Percentiles rank a stretch among this genome's conserved stretches.
Evolutionary conservation across 2,797 vertebrate genomes (phyloP).

Genomic region (Echiichthys vipera): DNA sequence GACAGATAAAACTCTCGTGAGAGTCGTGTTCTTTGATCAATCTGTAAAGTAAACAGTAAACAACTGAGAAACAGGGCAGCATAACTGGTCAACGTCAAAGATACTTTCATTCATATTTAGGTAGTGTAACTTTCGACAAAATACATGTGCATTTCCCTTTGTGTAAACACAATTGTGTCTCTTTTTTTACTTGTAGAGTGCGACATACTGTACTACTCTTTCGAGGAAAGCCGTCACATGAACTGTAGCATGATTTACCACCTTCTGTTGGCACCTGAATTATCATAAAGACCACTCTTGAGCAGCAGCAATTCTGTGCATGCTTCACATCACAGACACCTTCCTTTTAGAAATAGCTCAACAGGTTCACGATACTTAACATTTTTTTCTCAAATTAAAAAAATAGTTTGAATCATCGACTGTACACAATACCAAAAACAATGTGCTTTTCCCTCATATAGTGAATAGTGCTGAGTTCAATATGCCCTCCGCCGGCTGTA

Average conservation of each 20-base stretch:
- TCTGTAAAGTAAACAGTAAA: constrained; percentile 79
- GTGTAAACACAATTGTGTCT: constrained; percentile 70
- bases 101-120: constrained; percentile 80
- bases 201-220: constrained; percentile 38
- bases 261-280: constrained; percentile 76
- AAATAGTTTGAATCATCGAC: constrained; percentile 89
- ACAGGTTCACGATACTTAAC: constrained; percentile 81
- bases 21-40: constrained; percentile 54
- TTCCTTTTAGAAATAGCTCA: constrained; percentile 78
- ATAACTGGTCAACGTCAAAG: constrained; percentile 77
- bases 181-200: constrained; percentile 36
- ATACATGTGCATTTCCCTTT: constrained; percentile 76
- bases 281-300: constrained; percentile 46
- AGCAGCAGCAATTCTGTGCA: constrained; percentile 80
- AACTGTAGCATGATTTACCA: constrained; percentile 33
- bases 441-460: constrained; percentile 84
- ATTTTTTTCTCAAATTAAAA: constrained; percentile 88
- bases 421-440: constrained; percentile 86
- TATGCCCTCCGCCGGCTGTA: constrained; percentile 54
- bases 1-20: constrained; percentile 68
- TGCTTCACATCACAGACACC: constrained; percentile 83
- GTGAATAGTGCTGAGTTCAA: constrained; percentile 82
- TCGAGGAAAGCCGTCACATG: constrained; percentile 30
- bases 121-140: constrained; percentile 77
- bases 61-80: constrained; percentile 80